These are phyloP conservation scores for Salvelinus namaycush DNA, from an alignment of 2,113 vertebrate species.

Conservation along the genomic window DNA sequence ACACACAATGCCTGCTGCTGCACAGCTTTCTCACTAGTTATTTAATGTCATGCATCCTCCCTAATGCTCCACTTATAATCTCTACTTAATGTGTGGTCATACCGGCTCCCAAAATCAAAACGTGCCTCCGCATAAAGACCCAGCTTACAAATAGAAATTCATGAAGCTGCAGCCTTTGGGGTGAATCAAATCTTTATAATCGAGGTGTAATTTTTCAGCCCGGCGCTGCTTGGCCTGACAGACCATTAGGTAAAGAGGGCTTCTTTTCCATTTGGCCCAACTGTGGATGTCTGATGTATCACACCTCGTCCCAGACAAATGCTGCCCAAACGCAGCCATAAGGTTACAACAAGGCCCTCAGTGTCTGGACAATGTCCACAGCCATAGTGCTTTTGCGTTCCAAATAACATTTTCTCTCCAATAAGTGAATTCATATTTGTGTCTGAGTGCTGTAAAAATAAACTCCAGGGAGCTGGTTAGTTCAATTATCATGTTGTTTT, in stretches of 20 bases:
- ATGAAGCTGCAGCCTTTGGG: constrained; percentile 18
- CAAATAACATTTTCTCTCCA: constrained; percentile 38
- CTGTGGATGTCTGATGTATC: constrained; percentile 17
- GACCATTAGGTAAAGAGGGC: not conserved
- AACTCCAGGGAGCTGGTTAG: constrained; percentile 44
- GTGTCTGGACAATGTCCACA: constrained; percentile 46
- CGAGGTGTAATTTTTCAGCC: not conserved
- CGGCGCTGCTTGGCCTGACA: constrained; percentile 2
- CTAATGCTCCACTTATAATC: constrained; percentile 41
- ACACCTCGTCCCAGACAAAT: constrained; percentile 9
- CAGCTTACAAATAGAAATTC: constrained; percentile 42
- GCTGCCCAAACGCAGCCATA: not conserved
- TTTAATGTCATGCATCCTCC: constrained; percentile 23
- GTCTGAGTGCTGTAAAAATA: constrained; percentile 37
- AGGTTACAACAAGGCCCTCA: not conserved
- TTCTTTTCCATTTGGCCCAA: constrained; percentile 14
- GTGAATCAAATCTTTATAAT: constrained; percentile 26
- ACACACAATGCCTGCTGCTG: constrained; percentile 15
- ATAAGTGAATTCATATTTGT: constrained; percentile 50
- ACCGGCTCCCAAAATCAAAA: constrained; percentile 35
- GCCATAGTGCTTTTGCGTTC: constrained; percentile 9
- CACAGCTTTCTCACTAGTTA: constrained; percentile 43
- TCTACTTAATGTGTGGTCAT: constrained; percentile 41
- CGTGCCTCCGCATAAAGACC: constrained; percentile 41
- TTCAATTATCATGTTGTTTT: constrained; percentile 53